Base-by-base conservation (phyloP, 1,140 invertebrate genomes). In the Cherax destructor region DNA sequence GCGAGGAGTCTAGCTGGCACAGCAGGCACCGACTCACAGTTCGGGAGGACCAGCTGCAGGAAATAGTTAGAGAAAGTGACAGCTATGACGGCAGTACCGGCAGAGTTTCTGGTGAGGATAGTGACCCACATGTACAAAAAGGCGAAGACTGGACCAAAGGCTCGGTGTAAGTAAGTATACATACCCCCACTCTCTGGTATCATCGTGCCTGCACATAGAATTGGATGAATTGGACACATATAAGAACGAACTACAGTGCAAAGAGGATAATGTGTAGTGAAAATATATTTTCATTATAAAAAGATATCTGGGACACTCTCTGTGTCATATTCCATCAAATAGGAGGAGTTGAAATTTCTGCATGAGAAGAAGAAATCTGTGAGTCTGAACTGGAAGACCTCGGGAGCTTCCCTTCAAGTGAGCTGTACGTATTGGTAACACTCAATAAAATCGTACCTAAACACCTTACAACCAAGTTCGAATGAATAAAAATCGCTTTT, bases 71-170 rank as follows among this genome's bases (percentile, higher is more conserved):
- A 97, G 95, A 99, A 98, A 18, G 98, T 98, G 74, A 99, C 95
- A 2, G 97, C 97, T 95, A 98, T 98, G 81, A 99, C 98, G 47
- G 98, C 98, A 94, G 98, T 97, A 13, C 97, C 97, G 92, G 98
- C 97, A 83, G 97, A 97, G 13, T 95, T 95, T 88, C 18, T 92
- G 88, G 98, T 97, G 92, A 98, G 96, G 83, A 98, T 95, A 18
- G 96, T 95, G 56, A 96, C 98, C 98, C 98, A 99, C 3, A 99
- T 95, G 94, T 98, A 99, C 3, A 99, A 95, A 94, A 99, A 99
- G 2, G 98, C 98, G 16, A 98, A 97, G 50, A 99, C 94, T n/a
- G 97, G 96, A n/a, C 98, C 98, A 94, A 98, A 99, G 0, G 98
- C 97, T 94, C 97, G 97, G 93, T 96, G 95, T 92, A 98, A 98